These are phyloP conservation scores for Nephrotoma guestfalica DNA, from an alignment of 2,888 invertebrate genomes.

Conservation along the genomic window DNA sequence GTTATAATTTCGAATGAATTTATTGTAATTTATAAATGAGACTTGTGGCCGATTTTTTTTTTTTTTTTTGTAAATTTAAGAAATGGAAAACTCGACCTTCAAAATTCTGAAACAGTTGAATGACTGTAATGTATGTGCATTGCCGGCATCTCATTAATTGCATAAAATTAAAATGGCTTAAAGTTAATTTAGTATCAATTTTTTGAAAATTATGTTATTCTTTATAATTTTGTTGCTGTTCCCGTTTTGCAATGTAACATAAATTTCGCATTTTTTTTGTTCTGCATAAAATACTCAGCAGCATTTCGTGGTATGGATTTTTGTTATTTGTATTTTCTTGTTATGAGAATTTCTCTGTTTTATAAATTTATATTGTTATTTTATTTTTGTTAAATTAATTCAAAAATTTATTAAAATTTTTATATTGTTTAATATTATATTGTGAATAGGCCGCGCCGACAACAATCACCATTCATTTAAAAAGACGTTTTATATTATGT, in stretches of 20 bases:
- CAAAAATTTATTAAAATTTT: not conserved
- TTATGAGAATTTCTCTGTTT: not conserved
- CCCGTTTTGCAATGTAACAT: not conserved
- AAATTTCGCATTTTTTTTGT: not conserved
- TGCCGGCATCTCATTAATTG: not conserved
- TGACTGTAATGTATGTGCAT: not conserved
- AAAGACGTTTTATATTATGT: not conserved
- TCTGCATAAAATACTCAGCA: not conserved
- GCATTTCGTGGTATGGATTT: not conserved
- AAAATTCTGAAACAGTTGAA: not conserved
- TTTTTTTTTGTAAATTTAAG: not conserved
- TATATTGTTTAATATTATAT: not conserved
- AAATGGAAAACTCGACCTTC: not conserved
- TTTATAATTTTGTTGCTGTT: not conserved
- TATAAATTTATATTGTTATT: not conserved
- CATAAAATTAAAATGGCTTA: not conserved
- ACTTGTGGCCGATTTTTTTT: not conserved
- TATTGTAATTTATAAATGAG: not conserved
- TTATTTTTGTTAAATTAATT: not conserved
- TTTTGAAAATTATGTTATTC: not conserved
- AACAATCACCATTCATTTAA: not conserved
- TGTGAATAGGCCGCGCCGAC: not conserved
- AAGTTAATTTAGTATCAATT: not conserved
- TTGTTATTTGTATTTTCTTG: not conserved
- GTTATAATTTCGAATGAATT: not conserved